Base-by-base conservation (phyloP, 2,113 vertebrate species). In the Chaetodon trifascialis region DNA sequence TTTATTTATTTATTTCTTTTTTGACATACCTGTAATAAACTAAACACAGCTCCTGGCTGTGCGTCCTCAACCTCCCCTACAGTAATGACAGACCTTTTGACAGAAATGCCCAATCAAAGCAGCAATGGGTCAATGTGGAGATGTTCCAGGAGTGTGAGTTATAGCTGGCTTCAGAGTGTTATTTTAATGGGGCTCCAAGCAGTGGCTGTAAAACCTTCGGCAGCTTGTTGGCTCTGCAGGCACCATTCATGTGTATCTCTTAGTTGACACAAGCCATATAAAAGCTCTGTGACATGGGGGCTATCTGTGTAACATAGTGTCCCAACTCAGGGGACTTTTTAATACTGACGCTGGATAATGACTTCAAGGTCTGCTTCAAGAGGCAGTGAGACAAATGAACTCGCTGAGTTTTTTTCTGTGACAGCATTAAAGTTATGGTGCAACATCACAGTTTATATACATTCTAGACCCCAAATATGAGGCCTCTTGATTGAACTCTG, bases 161-260 rank as follows among this genome's bases (percentile, higher is more conserved):
- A 93, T 65, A 44, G 81, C 89, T 4, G 5, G 64, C 80, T 80
- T 92, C 74, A 84, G 56, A 86, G 88, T 82, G 76, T 91, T 94
- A 83, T 88, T 94, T 94, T 95, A 93, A 94, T 94, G 84, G 90
- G 85, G 69, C 84, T 89, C 76, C 92, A 7, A 86, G 90, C 87
- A 44, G 62, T 46, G 59, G 74, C 79, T 85, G 76, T 93, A 92
- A 93, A 94, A 86, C 70, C 77, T 79, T 83, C 69, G 74, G 66
- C 82, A 86, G 82, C 84, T 86, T 85, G 85, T 87, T 80, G 83
- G 76, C 85, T 86, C 79, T 80, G 79, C 64, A 71, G 82, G 62
- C 83, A 49, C 47, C 65, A 42, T 73, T 86, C 75, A 72, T 80
- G 74, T 74, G 75, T 58, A 73, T 80, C 44, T 85, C 40, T 72